A percentile compares a stretch with the other conserved stretches of the same genome.
Evolutionary conservation across 2,888 invertebrate genomes (phyloP).

Genomic region (Rotaria sp.): DNA sequence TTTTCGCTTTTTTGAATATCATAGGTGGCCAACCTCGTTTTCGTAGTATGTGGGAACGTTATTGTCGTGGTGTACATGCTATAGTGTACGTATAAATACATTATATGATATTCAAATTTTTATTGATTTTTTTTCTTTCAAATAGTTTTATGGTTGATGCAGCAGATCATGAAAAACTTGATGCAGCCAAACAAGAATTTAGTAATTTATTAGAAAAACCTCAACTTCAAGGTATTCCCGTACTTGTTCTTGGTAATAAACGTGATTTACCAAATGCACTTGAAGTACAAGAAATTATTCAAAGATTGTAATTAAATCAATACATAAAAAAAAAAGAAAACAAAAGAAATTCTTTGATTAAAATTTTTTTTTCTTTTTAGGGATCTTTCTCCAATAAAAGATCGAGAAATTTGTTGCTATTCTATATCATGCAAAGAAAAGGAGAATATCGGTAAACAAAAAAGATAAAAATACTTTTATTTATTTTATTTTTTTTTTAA

Average conservation of each 20-base stretch:
- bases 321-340: neutral
- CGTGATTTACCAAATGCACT: constrained; percentile 90
- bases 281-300: constrained; percentile 96
- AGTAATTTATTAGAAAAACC: constrained; percentile 95
- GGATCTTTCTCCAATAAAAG: constrained; percentile 95
- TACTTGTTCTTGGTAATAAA: constrained; percentile 95
- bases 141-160: constrained; percentile 96
- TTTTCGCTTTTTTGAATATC: constrained; percentile 58
- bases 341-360: neutral
- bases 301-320: constrained; percentile 74
- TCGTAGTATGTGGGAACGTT: constrained; percentile 99
- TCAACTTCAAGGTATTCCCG: constrained; percentile 84
- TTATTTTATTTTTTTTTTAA: constrained; percentile 42
- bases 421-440: constrained; percentile 99
- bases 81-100: constrained; percentile 68
- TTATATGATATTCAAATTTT: neutral
- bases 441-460: constrained; percentile 74
- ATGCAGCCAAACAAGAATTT: constrained; percentile 92
- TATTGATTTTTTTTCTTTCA: neutral
- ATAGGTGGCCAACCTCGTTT: constrained; percentile 98
- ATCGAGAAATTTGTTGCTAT: constrained; percentile 98
- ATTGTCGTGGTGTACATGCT: constrained; percentile 98
- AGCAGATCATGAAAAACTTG: constrained; percentile 95
- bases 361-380: constrained; percentile 57
- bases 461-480: neutral